phyloP scores from a whole-genome alignment of 2,888 invertebrate genomes.

The Sphecodes monilicornis region DNA sequence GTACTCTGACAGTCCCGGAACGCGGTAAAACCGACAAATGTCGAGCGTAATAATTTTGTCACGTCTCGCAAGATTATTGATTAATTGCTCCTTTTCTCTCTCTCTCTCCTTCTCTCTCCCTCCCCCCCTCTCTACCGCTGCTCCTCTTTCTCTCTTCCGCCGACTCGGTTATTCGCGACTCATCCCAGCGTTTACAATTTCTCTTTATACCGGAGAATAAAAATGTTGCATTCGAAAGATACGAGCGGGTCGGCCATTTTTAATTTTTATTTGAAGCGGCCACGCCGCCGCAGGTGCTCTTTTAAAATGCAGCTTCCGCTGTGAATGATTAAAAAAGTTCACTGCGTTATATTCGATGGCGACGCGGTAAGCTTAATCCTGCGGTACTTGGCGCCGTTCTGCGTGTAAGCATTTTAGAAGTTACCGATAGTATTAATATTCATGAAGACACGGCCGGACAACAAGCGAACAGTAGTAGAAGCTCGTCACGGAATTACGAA shows the following conservation, averaged over 20 bases:
- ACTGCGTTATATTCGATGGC: slow-evolving; percentile 19
- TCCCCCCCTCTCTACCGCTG: background rate
- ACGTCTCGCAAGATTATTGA: slow-evolving; percentile 18
- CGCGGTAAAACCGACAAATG: background rate
- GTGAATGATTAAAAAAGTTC: slow-evolving; percentile 49
- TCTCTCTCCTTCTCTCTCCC: background rate
- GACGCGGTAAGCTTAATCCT: slow-evolving; percentile 27
- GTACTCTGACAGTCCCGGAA: background rate
- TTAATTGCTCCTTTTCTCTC: slow-evolving; percentile 15
- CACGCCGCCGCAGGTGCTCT: background rate
- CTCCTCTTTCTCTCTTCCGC: background rate
- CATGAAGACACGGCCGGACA: slow-evolving; percentile 34
- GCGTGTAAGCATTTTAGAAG: slow-evolving; percentile 34
- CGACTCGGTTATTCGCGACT: background rate
- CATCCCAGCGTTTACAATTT: slow-evolving; percentile 3
- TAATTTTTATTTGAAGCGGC: background rate
- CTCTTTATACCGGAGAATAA: slow-evolving; percentile 5
- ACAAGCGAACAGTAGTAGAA: slow-evolving; percentile 42
- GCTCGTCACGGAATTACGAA: slow-evolving; percentile 27
- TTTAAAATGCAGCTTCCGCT: background rate
- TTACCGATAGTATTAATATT: slow-evolving; percentile 49
- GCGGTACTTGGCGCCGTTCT: background rate
- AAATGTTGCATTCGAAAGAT: slow-evolving; percentile 1
- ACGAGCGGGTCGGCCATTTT: background rate
- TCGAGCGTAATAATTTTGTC: slow-evolving; percentile 24